Base-by-base conservation (phyloP, 2,113 vertebrate genomes). In the Brachyhypopomus occidentalis region DNA sequence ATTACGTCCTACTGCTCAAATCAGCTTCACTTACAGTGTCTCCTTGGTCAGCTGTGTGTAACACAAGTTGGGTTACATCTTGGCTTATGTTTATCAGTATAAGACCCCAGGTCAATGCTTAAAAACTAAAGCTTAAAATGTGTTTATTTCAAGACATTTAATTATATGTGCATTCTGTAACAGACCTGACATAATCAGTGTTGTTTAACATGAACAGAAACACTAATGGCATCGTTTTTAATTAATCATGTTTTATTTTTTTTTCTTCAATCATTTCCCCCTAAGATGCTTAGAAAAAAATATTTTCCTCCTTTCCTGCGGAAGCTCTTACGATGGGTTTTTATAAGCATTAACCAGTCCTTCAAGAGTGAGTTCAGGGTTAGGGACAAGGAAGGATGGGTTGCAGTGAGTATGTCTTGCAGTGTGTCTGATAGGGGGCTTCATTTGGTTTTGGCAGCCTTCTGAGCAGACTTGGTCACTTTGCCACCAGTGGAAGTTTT, bases 341-440 rank as follows among this genome's bases (percentile, higher is more conserved):
- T 92, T 66, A 93, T 93, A 80, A 93, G 88, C 92, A 91, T 93
- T 83, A 94, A 89, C 92, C 93, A 94, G 92, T 94, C 93, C 89
- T 94, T 94, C 85, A 93, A 89, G 73, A 93, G 82, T 86, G 88
- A 90, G 90, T 89, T 88, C 84, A 89, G 90, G 85, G 84, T 91
- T 80, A 89, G 90, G 83, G 86, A 84, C 55, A 81, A 80, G 73
- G 87, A 81, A 41, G 86, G 87, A 80, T 77, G 79, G 72, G 62
- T 78, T 30, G 76, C 85, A 58, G 62, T 83, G 85, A 88, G 34
- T 83, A 72, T 30, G 58, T 2, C 67, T 77, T 85, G 82, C 75
- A 75, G 79, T 25, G 14, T 85, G 76, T 87, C 88, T 81, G 73
- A 84, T 73, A 86, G 30, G 79, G 80, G 27, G 56, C 66, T 89